Percentiles rank a stretch among this genome's conserved stretches.
phyloP scores from a whole-genome alignment of 2,888 invertebrate species.

The Diabrotica balteata region DNA sequence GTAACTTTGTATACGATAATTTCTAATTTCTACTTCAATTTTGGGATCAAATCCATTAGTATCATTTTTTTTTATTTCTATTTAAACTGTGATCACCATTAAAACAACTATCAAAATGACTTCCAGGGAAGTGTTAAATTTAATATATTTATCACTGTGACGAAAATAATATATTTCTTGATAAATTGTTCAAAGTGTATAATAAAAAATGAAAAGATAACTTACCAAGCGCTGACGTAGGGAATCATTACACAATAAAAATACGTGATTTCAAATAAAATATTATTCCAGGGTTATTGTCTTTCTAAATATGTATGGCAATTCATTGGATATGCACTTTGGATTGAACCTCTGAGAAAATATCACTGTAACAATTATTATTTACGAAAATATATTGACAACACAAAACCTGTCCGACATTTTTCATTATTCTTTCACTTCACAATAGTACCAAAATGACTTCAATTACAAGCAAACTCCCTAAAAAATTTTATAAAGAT shows the following conservation, averaged over 20 bases:
- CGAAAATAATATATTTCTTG: background rate
- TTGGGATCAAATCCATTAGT: constrained; percentile 8
- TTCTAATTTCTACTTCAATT: constrained; percentile 26
- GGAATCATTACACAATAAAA: constrained; percentile 39
- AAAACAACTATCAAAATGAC: too few species aligned
- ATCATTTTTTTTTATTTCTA: background rate
- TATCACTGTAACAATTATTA: constrained; percentile 18
- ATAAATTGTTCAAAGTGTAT: constrained; percentile 22
- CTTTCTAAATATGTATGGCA: background rate
- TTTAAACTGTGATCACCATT: background rate
- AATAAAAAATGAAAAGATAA: constrained; percentile 29
- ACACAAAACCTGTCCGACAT: constrained; percentile 25
- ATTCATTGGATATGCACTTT: constrained; percentile 4
- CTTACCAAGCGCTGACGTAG: constrained; percentile 43
- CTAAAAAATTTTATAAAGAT: background rate
- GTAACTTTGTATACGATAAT: constrained; percentile 23
- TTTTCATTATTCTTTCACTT: constrained; percentile 16
- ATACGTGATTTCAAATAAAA: constrained; percentile 11
- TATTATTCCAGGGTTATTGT: constrained; percentile 2
- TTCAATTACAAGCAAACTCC: background rate
- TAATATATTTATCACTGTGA: too few species aligned
- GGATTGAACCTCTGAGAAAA: background rate
- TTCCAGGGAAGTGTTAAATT: too few species aligned
- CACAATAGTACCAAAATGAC: constrained; percentile 14
- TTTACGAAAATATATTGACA: constrained; percentile 21